Evolutionary conservation across 2,888 invertebrate species (phyloP), one percentile per base, ranked within the genome.

Genomic region (Cerastis leucographa): DNA sequence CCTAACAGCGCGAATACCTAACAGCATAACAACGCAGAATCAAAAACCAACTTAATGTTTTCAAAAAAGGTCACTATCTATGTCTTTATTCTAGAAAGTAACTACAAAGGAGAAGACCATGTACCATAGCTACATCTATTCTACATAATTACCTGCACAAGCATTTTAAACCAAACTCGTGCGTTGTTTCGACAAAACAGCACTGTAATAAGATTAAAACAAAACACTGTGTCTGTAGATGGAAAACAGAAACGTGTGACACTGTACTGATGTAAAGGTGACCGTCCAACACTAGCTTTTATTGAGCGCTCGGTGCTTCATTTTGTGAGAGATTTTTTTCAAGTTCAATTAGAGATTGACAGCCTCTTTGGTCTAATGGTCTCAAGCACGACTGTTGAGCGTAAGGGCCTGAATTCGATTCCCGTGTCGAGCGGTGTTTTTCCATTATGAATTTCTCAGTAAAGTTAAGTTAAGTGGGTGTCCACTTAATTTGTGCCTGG

Each of bases 241-340:
- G 85, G 79, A 87, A 85, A 72, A 76, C 87, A 66, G 68, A 17
- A 71, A 76, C 81, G 81, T 86, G 77, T 62, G 35, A 67, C 80
- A 62, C 35, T 68, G 56, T 70, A 40, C 66, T 64, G 42, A 17
- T 1, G 12, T 78, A 76, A 85, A 51, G 74, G 40, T 14, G 29
- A 12, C 3, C 9, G 0, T 66, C 22, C 67, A 80, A 9, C 0
- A 5, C 1, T 29, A 61, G 83, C 49, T 61, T 2, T 59, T 3
- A 59, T 29, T 25, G 56, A 25, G 44, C 46, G 61, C n/a, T 76
- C 1, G 22, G 3, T 49, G 2, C 49, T 65, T 56, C 9, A 17
- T 65, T 68, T 62, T 42, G n/a, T 12, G 8, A 11, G 5, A 17
- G 35, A 29, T 29, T 44, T 54, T 46, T 46, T 46, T 6, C 5